phyloP scores from a whole-genome alignment of 2,113 vertebrate genomes.

The Theristicus caerulescens region DNA sequence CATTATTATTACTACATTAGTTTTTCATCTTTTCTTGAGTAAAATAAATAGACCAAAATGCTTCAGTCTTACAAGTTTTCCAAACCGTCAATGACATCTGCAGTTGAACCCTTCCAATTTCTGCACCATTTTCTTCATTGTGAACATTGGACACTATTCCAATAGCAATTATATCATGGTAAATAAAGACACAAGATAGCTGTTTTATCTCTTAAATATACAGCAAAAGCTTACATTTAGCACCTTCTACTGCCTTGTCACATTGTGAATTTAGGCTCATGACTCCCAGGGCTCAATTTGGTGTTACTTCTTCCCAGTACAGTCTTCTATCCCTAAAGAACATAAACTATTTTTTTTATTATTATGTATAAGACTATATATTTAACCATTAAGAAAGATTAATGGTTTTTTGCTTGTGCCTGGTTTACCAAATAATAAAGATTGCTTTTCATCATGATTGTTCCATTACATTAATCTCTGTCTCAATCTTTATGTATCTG shows the following conservation, averaged over 20 bases:
- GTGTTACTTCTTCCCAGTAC: not conserved
- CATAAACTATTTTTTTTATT: not conserved
- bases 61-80: not conserved
- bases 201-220: not conserved
- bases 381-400: not conserved
- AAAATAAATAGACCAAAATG: not conserved
- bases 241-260: not conserved
- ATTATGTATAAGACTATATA: not conserved
- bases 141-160: not conserved
- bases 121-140: not conserved
- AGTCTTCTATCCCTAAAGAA: not conserved
- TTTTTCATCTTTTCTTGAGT: fast-evolving
- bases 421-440: not conserved
- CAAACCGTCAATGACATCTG: not conserved
- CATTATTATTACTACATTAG: not conserved
- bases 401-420: not conserved
- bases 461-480: not conserved
- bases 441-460: not conserved
- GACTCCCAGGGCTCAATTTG: not conserved
- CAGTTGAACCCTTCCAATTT: not conserved
- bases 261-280: not conserved
- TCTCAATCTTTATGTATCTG: not conserved
- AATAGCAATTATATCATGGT: not conserved
- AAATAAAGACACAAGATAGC: not conserved
- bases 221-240: not conserved